Evolutionary conservation across 2,113 vertebrate species (phyloP).

Genomic region (Brachyistius frenatus): DNA sequence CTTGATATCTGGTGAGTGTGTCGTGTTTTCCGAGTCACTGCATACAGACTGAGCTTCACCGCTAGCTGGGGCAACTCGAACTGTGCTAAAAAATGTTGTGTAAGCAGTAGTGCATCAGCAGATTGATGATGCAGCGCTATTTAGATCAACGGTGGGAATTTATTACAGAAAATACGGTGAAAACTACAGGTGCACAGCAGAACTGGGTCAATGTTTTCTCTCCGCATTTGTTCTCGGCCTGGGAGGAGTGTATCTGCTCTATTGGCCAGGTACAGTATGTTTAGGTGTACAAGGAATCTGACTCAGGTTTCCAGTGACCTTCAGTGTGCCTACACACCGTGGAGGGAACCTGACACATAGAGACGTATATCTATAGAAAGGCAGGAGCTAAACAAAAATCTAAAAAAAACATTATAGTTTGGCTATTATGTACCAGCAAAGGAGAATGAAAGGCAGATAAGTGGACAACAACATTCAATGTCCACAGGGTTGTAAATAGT

Average conservation of each 20-base stretch:
- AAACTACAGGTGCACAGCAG: constrained; percentile 54
- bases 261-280: background rate
- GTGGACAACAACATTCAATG: background rate
- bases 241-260: background rate
- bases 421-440: background rate
- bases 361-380: background rate
- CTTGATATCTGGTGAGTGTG: constrained; percentile 83
- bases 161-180: constrained; percentile 24
- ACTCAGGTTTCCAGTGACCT: background rate
- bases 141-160: constrained; percentile 51
- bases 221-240: constrained; percentile 20
- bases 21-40: constrained; percentile 42
- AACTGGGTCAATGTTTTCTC: constrained; percentile 58
- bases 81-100: constrained; percentile 40
- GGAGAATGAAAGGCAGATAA: background rate
- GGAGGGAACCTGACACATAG: too few relatives aligned
- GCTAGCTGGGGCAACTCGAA: constrained; percentile 25
- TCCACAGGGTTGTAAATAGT: constrained; percentile 8
- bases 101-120: constrained; percentile 63
- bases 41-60: constrained; percentile 34
- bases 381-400: background rate
- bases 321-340: background rate
- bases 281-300: background rate
- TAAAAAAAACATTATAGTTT: background rate
- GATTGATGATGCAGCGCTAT: constrained; percentile 53